Percentiles rank a stretch among this genome's conserved stretches.
These are phyloP conservation scores for Cacatua alba DNA, from an alignment of 2,113 vertebrate species.

Conservation along the genomic window DNA sequence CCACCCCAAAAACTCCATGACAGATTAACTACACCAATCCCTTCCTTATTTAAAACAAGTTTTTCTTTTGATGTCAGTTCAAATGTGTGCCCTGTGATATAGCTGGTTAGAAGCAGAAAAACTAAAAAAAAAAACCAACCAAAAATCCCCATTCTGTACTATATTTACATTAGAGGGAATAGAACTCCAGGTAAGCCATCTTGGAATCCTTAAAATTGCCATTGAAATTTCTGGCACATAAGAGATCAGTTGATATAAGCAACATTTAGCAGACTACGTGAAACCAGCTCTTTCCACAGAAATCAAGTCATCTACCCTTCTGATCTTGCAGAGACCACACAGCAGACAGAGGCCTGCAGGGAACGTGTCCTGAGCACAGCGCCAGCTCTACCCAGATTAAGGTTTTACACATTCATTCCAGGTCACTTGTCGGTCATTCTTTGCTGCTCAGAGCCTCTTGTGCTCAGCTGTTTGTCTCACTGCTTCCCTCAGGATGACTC, in stretches of 20 bases:
- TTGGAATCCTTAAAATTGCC: background rate
- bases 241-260: background rate
- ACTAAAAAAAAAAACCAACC: background rate
- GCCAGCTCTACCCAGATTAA: background rate
- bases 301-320: background rate
- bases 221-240: background rate
- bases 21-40: background rate
- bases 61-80: background rate
- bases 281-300: background rate
- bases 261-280: background rate
- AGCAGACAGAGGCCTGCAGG: background rate
- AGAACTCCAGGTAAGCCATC: background rate
- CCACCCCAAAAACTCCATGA: background rate
- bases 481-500: background rate
- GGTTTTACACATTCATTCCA: background rate
- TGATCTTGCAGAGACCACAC: background rate
- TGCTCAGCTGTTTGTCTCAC: background rate
- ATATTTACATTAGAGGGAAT: background rate
- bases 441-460: background rate
- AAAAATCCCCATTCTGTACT: accelerated
- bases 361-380: background rate
- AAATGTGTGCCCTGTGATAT: background rate
- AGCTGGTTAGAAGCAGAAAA: background rate
- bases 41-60: background rate
- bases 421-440: background rate